Percentiles rank a stretch among this genome's conserved stretches.
These are phyloP conservation scores for Balaenoptera acutorostrata DNA, from an alignment of 2,113 vertebrate genomes.

Conservation along the genomic window DNA sequence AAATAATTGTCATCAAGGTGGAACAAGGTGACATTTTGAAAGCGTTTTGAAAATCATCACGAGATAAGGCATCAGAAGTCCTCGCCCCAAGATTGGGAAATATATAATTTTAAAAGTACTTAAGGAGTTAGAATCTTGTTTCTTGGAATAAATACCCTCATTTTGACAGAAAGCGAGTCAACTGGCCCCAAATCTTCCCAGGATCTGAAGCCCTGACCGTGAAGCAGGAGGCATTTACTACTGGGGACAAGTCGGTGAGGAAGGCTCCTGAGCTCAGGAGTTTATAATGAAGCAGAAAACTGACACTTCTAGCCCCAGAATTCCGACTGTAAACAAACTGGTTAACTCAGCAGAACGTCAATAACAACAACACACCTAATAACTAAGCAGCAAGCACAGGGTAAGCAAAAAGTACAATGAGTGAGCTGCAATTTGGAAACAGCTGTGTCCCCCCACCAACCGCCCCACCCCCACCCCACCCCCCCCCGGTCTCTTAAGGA, in stretches of 20 bases:
- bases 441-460: neutral
- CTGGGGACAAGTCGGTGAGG: rapidly evolving
- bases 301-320: neutral
- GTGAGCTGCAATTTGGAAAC: neutral
- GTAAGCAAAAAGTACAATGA: neutral
- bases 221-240: neutral
- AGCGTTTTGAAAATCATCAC: neutral
- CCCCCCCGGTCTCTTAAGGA: neutral
- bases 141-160: neutral
- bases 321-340: neutral
- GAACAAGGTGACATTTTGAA: neutral
- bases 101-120: neutral
- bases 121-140: neutral
- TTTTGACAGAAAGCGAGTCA: neutral
- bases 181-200: neutral
- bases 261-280: neutral
- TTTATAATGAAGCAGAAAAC: neutral
- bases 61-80: neutral
- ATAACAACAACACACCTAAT: rapidly evolving
- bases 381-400: neutral
- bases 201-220: neutral
- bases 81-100: neutral
- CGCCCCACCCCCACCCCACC: too few species aligned
- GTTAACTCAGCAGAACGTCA: neutral
- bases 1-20: neutral